Evolutionary conservation across 2,888 invertebrate species (phyloP).

Genomic region (Eledona agricola): DNA sequence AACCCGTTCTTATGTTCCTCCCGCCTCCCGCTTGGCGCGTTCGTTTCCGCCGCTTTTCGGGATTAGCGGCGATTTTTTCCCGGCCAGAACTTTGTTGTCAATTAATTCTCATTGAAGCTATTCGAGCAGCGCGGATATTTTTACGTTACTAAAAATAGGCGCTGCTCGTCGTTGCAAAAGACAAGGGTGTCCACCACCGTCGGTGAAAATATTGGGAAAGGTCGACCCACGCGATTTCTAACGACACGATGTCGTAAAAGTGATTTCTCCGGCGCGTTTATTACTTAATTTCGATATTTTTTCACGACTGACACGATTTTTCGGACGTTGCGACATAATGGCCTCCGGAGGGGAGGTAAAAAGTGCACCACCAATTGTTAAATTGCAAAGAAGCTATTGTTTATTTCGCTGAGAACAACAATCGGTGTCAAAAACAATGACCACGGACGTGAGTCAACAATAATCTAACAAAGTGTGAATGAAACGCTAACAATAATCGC

Average conservation of each 20-base stretch:
- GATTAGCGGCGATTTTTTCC: conserved; percentile 28
- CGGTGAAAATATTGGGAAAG: background rate
- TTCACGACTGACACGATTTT: conserved; percentile 23
- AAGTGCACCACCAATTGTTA: background rate
- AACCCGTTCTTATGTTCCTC: conserved; percentile 60
- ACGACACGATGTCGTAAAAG: conserved; percentile 16
- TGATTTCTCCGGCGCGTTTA: conserved; percentile 30
- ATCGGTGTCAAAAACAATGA: too few species aligned
- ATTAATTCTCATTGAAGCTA: conserved; percentile 16
- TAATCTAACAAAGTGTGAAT: conserved; percentile 6
- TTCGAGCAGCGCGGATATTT: conserved; percentile 19
- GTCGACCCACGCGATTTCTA: conserved; percentile 31
- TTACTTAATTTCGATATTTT: conserved; percentile 23
- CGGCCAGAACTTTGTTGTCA: conserved; percentile 15
- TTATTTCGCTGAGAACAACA: too few species aligned
- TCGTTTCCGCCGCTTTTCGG: conserved; percentile 30
- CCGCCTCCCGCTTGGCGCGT: conserved; percentile 32
- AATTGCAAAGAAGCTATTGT: background rate
- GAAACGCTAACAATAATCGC: conserved; percentile 1
- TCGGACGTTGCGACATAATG: conserved; percentile 2
- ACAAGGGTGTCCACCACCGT: conserved; percentile 5
- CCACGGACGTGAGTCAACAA: conserved; percentile 4
- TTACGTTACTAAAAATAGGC: conserved; percentile 19
- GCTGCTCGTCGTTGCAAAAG: conserved; percentile 4
- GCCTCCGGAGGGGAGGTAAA: conserved; percentile 16